Percentiles rank a stretch among this genome's conserved stretches.
These are phyloP conservation scores for Desmophyllum pertusum DNA, from an alignment of 92 coral and sea anemone species.

Conservation along the genomic window DNA sequence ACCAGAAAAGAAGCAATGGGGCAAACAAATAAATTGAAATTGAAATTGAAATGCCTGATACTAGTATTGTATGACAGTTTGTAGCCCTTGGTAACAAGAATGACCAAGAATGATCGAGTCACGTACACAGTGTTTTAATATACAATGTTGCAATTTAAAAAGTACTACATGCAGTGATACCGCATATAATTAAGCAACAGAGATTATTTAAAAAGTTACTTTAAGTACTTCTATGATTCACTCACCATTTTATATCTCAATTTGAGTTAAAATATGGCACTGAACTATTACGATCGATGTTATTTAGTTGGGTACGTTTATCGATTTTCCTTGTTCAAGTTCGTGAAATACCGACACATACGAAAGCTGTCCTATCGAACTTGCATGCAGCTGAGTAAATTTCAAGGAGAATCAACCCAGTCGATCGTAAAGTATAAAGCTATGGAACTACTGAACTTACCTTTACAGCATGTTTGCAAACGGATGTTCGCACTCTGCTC, in stretches of 20 bases:
- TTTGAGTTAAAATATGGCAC: not conserved
- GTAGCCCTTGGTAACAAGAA: too few species aligned
- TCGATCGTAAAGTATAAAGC: not conserved
- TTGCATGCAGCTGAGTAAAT: not conserved
- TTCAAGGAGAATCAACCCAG: not conserved
- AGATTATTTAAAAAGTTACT: not conserved
- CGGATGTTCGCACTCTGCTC: not conserved
- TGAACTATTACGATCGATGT: not conserved
- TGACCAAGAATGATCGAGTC: too few species aligned
- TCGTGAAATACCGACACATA: conserved; percentile 35
- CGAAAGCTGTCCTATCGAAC: not conserved
- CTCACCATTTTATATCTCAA: not conserved
- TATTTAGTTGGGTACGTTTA: too few species aligned
- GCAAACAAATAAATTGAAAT: too few species aligned
- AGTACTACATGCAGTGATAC: not conserved
- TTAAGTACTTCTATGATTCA: not conserved
- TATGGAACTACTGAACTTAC: conserved; percentile 1
- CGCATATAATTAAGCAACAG: not conserved
- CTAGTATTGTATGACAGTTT: too few species aligned
- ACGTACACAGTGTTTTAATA: not conserved
- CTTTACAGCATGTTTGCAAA: conserved; percentile 1
- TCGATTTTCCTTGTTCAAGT: conserved; percentile 12
- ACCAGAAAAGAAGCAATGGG: too few species aligned
- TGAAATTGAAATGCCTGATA: too few species aligned
- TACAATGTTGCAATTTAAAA: not conserved